Evolutionary conservation across 2,113 vertebrate species (phyloP), one percentile per base, ranked within the genome.

Genomic region (Heptranchias perlo): DNA sequence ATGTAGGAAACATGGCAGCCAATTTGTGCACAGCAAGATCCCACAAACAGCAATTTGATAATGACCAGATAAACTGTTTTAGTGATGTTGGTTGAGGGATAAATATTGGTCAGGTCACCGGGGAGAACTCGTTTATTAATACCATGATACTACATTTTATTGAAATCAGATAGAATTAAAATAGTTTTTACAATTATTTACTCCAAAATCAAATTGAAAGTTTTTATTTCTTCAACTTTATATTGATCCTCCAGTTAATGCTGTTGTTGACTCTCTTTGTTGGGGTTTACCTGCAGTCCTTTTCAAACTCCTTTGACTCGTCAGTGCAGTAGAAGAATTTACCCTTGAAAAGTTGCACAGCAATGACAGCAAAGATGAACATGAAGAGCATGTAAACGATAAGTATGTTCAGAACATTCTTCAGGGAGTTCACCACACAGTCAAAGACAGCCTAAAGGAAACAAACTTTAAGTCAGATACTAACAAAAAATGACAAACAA

Each of bases 301-400:
- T 98, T 97, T 99, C 98, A 97, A 99, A 98, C 95, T 98, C 98
- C 97, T 99, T 99, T 1, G 99, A 99, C 96, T 99, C 99, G 0
- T 99, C 99, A 0, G 99, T 99, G 97, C 99, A 99, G 97, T 98
- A 99, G 97, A 99, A 99, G 96, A 99, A 99, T 96, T 99, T 99
- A 28, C 99, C 99, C 97, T 99, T 99, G 98, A 99, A 99, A 96
- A 99, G 99, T 97, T 99, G 99, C 95, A 99, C 99, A 0, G 99
- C 99, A 16, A 99, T 99, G 97, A 99, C 99, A 0, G 99, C 99
- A 16, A 99, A 99, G 97, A 99, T 99, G 98, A 99, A 99, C 99
- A 99, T 99, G 98, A 99, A 99, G 96, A 99, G 99, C 97, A 99
- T 98, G 97, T 99, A 99, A 87, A 99, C 99, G 0, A 99, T 98